Conservation (phyloP, 2,113 vertebrate species). For the Hippocampus abdominalis region DNA sequence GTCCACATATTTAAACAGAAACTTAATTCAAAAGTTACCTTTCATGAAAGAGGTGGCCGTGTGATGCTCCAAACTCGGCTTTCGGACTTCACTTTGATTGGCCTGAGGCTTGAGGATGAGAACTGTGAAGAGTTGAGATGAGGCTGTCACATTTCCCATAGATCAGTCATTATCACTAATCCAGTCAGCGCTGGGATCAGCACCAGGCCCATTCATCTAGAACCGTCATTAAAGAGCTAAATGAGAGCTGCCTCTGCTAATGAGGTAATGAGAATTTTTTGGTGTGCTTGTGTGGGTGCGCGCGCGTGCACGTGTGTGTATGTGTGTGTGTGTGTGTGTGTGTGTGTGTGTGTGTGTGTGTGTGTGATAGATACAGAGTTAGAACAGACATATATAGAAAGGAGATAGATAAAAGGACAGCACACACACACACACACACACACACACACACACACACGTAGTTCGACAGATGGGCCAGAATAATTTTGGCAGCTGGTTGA, state of each 20-base stretch:
- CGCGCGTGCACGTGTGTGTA: too few species aligned
- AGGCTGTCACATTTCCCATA: conserved; percentile 72
- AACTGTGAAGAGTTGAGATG: conserved; percentile 74
- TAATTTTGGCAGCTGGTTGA: conserved; percentile 25
- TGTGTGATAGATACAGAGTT: conserved; percentile 5
- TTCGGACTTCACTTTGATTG: conserved; percentile 46
- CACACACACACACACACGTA: neutral
- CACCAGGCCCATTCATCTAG: conserved; percentile 70
- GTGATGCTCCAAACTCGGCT: conserved; percentile 41
- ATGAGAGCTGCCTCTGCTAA: conserved; percentile 71
- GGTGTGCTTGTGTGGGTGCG: conserved; percentile 22
- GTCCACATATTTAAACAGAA: conserved; percentile 16
- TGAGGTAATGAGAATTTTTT: conserved; percentile 71
- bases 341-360: conserved; percentile 5
- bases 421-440: neutral
- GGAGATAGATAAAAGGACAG: neutral
- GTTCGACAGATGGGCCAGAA: conserved; percentile 13
- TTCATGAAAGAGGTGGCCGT: conserved; percentile 13
- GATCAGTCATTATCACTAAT: conserved; percentile 75
- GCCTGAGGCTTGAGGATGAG: conserved; percentile 62
- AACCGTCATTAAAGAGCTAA: conserved; percentile 72
- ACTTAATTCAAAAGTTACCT: conserved; percentile 16
- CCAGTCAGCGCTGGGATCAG: conserved; percentile 71
- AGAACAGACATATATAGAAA: conserved; percentile 8
- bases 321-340: conserved; percentile 21